These are phyloP conservation scores for Lagopus muta DNA, from an alignment of 2,113 vertebrate species.

Conservation along the genomic window DNA sequence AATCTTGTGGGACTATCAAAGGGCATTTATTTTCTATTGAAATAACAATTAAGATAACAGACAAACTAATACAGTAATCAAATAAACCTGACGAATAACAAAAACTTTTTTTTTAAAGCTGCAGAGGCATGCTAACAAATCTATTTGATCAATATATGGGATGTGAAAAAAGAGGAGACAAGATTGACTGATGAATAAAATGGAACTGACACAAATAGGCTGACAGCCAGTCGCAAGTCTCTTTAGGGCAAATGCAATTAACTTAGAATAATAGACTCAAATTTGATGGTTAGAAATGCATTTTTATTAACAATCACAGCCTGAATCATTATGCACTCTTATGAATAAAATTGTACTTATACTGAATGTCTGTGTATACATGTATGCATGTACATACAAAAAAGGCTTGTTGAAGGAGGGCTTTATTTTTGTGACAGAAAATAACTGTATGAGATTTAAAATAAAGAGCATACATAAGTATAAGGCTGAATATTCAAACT, in stretches of 20 bases:
- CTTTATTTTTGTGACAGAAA: constrained; percentile 62
- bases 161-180: constrained; percentile 78
- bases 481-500: constrained; percentile 74
- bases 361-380: constrained; percentile 72
- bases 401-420: constrained; percentile 44
- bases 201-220: constrained; percentile 85
- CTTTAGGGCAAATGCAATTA: constrained; percentile 90
- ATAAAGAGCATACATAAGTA: constrained; percentile 70
- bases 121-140: constrained; percentile 74
- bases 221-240: constrained; percentile 85
- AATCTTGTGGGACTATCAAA: constrained; percentile 63
- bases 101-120: constrained; percentile 64
- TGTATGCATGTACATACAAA: constrained; percentile 52
- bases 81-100: constrained; percentile 73
- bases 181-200: constrained; percentile 85
- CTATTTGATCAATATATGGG: constrained; percentile 83
- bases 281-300: constrained; percentile 86
- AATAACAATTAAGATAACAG: constrained; percentile 77
- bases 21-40: constrained; percentile 71
- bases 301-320: constrained; percentile 85
- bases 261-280: constrained; percentile 89
- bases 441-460: constrained; percentile 69
- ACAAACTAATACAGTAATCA: constrained; percentile 69
- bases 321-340: constrained; percentile 81
- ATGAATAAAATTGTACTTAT: constrained; percentile 81